Percentiles rank a stretch among this genome's conserved stretches.
Conservation (phyloP, 2,797 vertebrate genomes). For the Squalus acanthias region DNA sequence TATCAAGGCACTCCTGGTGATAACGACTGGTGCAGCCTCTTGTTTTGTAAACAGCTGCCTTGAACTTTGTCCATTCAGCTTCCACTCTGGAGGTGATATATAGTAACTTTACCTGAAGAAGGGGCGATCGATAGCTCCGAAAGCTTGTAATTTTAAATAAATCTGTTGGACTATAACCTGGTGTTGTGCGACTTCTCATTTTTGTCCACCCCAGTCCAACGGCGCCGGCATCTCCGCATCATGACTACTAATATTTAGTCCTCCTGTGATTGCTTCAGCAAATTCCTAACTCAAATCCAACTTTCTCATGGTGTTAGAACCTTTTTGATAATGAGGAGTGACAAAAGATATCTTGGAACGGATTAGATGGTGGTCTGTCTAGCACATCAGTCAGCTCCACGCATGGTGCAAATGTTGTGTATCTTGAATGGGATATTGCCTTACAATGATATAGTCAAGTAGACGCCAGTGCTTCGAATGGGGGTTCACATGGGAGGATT, state of each 20-base stretch:
- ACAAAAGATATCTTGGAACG: neutral
- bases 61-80: neutral
- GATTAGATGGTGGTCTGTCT: neutral
- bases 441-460: neutral
- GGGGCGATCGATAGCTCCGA: too few relatives aligned
- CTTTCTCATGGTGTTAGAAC: neutral
- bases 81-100: too few relatives aligned
- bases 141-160: too few relatives aligned
- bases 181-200: too few relatives aligned
- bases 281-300: neutral
- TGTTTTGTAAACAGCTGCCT: neutral
- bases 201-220: too few relatives aligned
- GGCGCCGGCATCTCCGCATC: too few relatives aligned
- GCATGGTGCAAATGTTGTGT: neutral
- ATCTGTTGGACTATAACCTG: too few relatives aligned
- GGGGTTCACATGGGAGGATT: neutral
- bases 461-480: neutral
- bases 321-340: neutral
- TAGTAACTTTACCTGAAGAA: too few relatives aligned
- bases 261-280: neutral
- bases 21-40: neutral
- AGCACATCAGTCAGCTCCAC: neutral
- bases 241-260: neutral
- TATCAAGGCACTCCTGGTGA: neutral
- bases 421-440: neutral